Base-by-base conservation (phyloP, 1,140 invertebrate genomes). In the Papilio glaucus region DNA sequence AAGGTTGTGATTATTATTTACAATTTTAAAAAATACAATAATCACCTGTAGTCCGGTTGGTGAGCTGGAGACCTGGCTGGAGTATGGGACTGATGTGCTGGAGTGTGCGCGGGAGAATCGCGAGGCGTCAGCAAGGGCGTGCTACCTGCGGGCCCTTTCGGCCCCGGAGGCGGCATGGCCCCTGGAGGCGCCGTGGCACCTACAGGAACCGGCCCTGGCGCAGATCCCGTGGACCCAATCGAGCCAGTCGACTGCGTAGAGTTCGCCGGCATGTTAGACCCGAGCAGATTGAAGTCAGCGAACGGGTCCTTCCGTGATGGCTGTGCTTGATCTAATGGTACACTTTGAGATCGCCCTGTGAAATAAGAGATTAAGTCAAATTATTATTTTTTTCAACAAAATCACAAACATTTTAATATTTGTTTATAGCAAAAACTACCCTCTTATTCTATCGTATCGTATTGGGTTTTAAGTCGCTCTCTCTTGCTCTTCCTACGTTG, bases 1-100 rank as follows among this genome's bases (percentile, higher is more conserved):
- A n/a, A n/a, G n/a, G n/a, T n/a, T n/a, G 39, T 10, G 39, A 1
- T 42, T 12, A 13, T 57, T 26, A 12, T 26, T 57, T 21, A 57
- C 7, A 26, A 57, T n/a, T n/a, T n/a, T n/a, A 57, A 21, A 6
- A 45, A 4, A 2, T 15, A 0, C 15, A 7, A 4, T 13, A 37
- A 71, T 53, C 71, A 93, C 92, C 85, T 93, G 72, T 93, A 93
- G 61, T 92, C 91, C 0, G 92, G 92, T 71, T 93, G 91, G 63
- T 94, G 93, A 4, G 89, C 91, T 1, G 94, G 93, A 72, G 94
- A 94, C 4, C 93, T 89, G 1, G 85, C 85, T 15, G 84, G 79
- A 70, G 85, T 81, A 74, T 86, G 77, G 79, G 85, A 65, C 33
- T 72, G 73, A 53, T 83, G 81, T 60, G 84, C 76, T 13, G 85